A percentile compares a stretch with the other conserved stretches of the same genome.
These are phyloP conservation scores for Bufo gargarizans DNA, from an alignment of 2,113 vertebrate genomes.

Conservation along the genomic window DNA sequence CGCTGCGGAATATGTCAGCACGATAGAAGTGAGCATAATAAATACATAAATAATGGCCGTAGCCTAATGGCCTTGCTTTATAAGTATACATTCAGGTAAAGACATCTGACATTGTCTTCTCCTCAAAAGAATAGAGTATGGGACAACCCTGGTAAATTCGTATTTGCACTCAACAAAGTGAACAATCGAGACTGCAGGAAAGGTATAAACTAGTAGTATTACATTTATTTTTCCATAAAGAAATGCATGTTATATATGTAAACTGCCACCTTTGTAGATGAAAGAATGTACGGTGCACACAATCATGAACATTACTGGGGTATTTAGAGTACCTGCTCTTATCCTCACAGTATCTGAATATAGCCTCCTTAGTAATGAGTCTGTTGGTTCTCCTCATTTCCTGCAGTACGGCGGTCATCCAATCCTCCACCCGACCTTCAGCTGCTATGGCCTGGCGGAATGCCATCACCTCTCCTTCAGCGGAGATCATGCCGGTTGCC, in stretches of 20 bases:
- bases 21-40: too few relatives aligned
- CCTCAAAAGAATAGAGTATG: too few relatives aligned
- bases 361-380: constrained; percentile 94
- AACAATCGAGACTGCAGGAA: background rate
- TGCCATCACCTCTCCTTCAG: constrained; percentile 90
- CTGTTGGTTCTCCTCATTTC: constrained; percentile 92
- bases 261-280: too few relatives aligned
- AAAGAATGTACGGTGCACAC: background rate
- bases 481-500: constrained; percentile 89
- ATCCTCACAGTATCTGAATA: constrained; percentile 86
- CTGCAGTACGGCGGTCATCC: constrained; percentile 87
- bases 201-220: background rate
- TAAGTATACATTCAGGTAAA: too few relatives aligned
- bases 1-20: too few relatives aligned
- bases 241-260: too few relatives aligned
- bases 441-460: constrained; percentile 77
- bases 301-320: background rate
- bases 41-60: too few relatives aligned
- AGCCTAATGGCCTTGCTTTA: too few relatives aligned
- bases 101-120: too few relatives aligned
- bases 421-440: constrained; percentile 89
- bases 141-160: background rate
- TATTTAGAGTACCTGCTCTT: constrained; percentile 78
- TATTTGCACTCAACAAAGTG: background rate
- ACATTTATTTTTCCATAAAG: background rate